Percentiles rank a stretch among this genome's conserved stretches.
Evolutionary conservation across 2,888 invertebrate genomes (phyloP).

Genomic region (Agrochola circellaris): DNA sequence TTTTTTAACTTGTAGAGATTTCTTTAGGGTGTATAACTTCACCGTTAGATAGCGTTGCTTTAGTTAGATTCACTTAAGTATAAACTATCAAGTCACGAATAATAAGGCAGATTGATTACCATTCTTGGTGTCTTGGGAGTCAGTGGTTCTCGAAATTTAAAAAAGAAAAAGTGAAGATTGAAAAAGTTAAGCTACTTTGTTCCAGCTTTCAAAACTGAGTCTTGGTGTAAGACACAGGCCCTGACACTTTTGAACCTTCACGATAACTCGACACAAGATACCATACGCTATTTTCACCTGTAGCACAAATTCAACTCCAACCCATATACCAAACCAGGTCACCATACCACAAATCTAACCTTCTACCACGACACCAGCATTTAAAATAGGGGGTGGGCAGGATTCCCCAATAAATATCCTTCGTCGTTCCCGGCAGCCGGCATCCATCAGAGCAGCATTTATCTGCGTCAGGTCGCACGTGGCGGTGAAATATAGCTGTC

Average conservation of each 20-base stretch:
- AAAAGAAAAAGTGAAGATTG: background rate
- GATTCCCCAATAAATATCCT: conserved; percentile 44
- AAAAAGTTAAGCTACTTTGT: background rate
- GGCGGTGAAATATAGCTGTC: conserved; percentile 45
- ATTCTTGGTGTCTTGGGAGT: background rate
- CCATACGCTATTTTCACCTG: background rate
- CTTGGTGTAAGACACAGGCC: background rate
- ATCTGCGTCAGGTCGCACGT: conserved; percentile 47
- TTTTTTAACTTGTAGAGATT: background rate
- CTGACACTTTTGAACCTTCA: background rate
- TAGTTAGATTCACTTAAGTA: too few relatives aligned
- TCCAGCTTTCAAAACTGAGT: background rate
- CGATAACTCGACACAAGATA: background rate
- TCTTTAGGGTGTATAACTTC: background rate
- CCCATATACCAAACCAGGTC: background rate
- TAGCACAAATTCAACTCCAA: background rate
- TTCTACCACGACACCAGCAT: conserved; percentile 1
- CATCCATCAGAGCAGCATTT: conserved; percentile 53
- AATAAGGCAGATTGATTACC: background rate
- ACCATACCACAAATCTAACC: background rate
- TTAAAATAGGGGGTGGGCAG: conserved; percentile 33
- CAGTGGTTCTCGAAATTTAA: background rate
- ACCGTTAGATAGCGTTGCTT: background rate
- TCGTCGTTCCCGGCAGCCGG: conserved; percentile 32
- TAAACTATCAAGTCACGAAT: background rate